Conservation (phyloP, 2,113 vertebrate genomes). For the Limnothrissa miodon region DNA sequence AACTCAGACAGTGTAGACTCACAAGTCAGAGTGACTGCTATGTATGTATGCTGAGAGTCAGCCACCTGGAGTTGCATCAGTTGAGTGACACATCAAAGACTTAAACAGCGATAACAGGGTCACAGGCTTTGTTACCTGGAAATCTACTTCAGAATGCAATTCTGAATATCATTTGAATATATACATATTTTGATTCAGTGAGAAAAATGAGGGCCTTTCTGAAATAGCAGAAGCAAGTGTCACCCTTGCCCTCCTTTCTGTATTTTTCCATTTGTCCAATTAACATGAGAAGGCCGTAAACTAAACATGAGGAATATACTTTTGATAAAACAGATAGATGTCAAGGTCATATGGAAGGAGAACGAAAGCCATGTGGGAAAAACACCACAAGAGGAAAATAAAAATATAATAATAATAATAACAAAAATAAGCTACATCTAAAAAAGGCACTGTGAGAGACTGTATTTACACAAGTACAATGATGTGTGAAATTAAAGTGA, state of each 20-base stretch:
- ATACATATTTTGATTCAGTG: not conserved
- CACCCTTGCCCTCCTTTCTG: not conserved
- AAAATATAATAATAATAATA: not conserved
- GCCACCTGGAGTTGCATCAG: not conserved
- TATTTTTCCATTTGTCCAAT: not conserved
- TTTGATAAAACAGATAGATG: not conserved
- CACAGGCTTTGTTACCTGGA: not conserved
- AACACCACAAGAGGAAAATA: not conserved
- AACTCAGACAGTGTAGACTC: not conserved
- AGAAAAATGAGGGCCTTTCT: not conserved
- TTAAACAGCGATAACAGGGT: not conserved
- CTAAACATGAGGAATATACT: not conserved
- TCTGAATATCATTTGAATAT: conserved; percentile 9
- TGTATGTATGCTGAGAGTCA: not conserved
- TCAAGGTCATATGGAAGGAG: not conserved
- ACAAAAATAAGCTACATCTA: not conserved
- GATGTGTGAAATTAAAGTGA: conserved; percentile 19
- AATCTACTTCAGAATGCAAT: not conserved
- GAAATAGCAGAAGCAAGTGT: not conserved
- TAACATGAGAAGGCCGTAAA: not conserved
- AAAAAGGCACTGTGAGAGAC: not conserved
- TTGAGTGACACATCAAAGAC: not conserved
- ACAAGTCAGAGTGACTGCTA: not conserved
- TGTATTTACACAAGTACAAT: conserved; percentile 18
- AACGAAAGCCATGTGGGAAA: not conserved